These are phyloP conservation scores for Passer domesticus DNA, from an alignment of 2,113 vertebrate species.

Conservation along the genomic window DNA sequence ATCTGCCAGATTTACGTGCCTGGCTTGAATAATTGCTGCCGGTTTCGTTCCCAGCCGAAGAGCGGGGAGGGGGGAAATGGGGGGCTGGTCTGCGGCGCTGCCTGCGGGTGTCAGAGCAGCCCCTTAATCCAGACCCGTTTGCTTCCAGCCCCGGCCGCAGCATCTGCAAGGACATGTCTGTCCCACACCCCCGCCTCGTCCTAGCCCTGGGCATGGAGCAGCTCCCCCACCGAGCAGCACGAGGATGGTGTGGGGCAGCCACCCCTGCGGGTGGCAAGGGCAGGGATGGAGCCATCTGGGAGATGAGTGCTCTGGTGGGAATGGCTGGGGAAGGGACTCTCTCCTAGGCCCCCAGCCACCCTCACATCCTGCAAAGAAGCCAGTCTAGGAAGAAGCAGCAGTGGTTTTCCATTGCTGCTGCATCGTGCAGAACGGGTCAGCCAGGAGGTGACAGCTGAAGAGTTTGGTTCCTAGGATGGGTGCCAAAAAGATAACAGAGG, in stretches of 20 bases:
- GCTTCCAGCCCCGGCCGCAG: neutral
- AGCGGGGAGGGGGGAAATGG: accelerated
- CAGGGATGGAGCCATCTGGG: neutral
- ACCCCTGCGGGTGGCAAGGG: too few species aligned
- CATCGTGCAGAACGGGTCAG: neutral
- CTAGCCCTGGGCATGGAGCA: neutral
- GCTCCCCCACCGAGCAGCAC: accelerated
- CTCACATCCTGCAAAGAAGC: neutral
- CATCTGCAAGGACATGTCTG: neutral
- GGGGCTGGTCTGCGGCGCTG: neutral
- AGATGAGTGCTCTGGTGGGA: accelerated
- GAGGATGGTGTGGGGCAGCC: neutral
- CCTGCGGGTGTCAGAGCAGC: neutral
- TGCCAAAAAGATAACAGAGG: neutral
- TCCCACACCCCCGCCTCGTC: neutral
- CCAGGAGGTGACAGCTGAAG: neutral
- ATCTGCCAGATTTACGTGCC: constrained; percentile 70
- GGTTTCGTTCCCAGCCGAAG: constrained; percentile 54
- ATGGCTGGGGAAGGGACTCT: neutral
- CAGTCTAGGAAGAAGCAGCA: neutral
- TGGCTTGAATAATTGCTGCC: constrained; percentile 74
- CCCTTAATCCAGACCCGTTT: neutral
- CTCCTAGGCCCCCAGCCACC: neutral
- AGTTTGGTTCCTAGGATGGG: neutral
- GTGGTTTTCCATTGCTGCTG: neutral